Conservation (phyloP, 2,888 invertebrate genomes). For the Carcina quercana region DNA sequence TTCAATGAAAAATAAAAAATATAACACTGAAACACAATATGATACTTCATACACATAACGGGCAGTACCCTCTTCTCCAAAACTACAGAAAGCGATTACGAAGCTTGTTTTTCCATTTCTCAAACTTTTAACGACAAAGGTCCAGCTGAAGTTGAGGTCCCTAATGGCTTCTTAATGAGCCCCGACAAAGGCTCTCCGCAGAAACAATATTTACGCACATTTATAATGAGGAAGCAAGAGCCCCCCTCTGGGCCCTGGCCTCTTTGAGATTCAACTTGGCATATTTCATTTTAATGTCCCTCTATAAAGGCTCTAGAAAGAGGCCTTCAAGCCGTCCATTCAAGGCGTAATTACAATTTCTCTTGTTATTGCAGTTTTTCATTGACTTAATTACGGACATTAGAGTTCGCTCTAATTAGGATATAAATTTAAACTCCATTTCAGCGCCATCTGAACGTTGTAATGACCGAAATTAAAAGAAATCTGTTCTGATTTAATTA, state of each 20-base stretch:
- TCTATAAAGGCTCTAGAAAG: constrained; percentile 11
- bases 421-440: constrained; percentile 1
- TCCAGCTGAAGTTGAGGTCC: constrained; percentile 28
- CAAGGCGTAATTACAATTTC: constrained; percentile 12
- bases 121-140: constrained; percentile 15
- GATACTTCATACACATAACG: no score
- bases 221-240: constrained; percentile 37
- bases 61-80: no score
- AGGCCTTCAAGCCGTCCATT: constrained; percentile 8
- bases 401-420: constrained; percentile 4
- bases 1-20: no score
- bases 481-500: no score
- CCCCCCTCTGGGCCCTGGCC: constrained; percentile 18
- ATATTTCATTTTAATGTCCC: constrained; percentile 47
- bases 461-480: no score
- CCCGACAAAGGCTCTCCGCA: constrained; percentile 34
- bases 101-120: constrained; percentile 15
- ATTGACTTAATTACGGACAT: constrained; percentile 12
- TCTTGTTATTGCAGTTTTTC: constrained; percentile 10
- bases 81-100: background rate
- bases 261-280: constrained; percentile 30
- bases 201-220: constrained; percentile 53
- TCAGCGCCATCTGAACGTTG: no score
- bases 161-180: constrained; percentile 58
- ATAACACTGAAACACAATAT: no score